These are phyloP conservation scores for Drosophila dunni DNA, from an alignment of 1,140 invertebrate genomes.

Conservation along the genomic window DNA sequence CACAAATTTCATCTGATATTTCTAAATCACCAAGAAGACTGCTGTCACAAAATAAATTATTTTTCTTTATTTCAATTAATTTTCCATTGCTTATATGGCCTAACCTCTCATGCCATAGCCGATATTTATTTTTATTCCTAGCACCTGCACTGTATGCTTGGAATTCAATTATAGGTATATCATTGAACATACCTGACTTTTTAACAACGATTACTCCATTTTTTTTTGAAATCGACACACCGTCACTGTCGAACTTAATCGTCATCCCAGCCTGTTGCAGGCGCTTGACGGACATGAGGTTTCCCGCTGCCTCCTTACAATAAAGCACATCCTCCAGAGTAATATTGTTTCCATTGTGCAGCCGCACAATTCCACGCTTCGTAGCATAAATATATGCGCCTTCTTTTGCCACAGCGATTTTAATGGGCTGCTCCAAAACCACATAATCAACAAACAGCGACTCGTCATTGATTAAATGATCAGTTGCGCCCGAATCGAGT, in stretches of 20 bases:
- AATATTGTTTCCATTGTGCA: slow-evolving; percentile 22
- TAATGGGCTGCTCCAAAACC: background rate
- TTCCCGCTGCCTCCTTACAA: slow-evolving; percentile 22
- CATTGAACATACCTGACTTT: background rate
- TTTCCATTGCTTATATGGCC: slow-evolving; percentile 4
- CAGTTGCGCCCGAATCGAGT: no score
- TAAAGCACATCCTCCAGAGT: slow-evolving; percentile 29
- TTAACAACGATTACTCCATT: background rate
- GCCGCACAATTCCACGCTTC: slow-evolving; percentile 25
- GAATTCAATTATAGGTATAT: slow-evolving; percentile 1
- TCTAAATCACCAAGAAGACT: slow-evolving; percentile 1
- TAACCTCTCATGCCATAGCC: slow-evolving; percentile 20
- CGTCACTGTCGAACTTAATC: slow-evolving; percentile 5
- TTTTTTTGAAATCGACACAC: background rate
- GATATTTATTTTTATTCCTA: slow-evolving; percentile 30
- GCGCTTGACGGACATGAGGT: slow-evolving; percentile 25
- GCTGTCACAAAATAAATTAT: slow-evolving; percentile 4
- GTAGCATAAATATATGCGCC: slow-evolving; percentile 16
- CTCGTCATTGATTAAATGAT: no score
- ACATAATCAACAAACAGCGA: no score
- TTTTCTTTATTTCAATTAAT: slow-evolving; percentile 16
- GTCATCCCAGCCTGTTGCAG: slow-evolving; percentile 21
- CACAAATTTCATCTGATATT: slow-evolving; percentile 6
- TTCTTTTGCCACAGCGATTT: slow-evolving; percentile 24
- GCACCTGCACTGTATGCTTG: slow-evolving; percentile 10